These are phyloP conservation scores for Heterodera carotae DNA, from an alignment of 1,140 invertebrate genomes.

Conservation along the genomic window DNA sequence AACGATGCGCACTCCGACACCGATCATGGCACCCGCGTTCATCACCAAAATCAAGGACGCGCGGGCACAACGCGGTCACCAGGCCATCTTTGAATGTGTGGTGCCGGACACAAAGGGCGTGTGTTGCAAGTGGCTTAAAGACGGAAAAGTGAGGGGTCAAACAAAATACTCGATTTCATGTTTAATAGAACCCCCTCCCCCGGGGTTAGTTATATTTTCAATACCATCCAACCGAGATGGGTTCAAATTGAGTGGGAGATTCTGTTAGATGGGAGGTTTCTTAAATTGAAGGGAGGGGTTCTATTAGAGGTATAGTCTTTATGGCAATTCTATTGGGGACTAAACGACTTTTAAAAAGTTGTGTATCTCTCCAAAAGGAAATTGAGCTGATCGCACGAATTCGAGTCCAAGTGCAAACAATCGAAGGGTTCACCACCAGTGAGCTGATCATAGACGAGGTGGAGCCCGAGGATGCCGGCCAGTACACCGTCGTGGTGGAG, in stretches of 20 bases:
- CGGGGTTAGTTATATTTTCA: too few relatives aligned
- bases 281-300: too few relatives aligned
- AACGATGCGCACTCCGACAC: constrained; percentile 58
- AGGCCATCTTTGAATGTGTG: constrained; percentile 65
- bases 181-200: too few relatives aligned
- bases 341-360: too few relatives aligned
- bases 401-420: constrained; percentile 57
- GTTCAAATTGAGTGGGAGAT: too few relatives aligned
- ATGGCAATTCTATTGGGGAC: too few relatives aligned
- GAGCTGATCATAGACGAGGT: constrained; percentile 90
- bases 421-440: constrained; percentile 71
- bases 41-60: constrained; percentile 66
- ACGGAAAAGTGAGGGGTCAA: constrained; percentile 8
- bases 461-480: constrained; percentile 92
- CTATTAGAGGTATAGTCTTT: too few relatives aligned
- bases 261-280: too few relatives aligned
- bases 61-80: constrained; percentile 55
- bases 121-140: constrained; percentile 71
- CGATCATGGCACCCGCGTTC: constrained; percentile 65
- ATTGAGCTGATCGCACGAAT: constrained; percentile 73
- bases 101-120: constrained; percentile 71
- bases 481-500: constrained; percentile 92
- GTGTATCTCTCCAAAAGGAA: constrained; percentile 68
- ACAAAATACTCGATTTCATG: too few relatives aligned
- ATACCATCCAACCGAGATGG: too few relatives aligned